Base-by-base conservation (phyloP, 2,797 vertebrate genomes). In the Brachyrhaphis roseni region DNA sequence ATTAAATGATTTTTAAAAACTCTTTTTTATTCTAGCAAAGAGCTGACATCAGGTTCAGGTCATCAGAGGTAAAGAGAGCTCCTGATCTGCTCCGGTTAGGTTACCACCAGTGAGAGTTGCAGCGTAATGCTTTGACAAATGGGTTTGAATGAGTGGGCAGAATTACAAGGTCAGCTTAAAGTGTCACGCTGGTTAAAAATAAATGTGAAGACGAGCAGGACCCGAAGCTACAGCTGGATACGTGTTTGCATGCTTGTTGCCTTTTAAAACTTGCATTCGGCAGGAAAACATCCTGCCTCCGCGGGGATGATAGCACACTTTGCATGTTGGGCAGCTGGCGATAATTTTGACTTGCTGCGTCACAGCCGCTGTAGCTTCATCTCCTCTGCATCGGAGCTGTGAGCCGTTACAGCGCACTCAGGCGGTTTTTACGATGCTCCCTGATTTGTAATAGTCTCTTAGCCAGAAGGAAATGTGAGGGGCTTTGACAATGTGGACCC, bases 381-480 rank as follows among this genome's bases (percentile, higher is more conserved):
- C 79, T 75, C 36, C 46, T 68, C 59, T 80, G n/a, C 76, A 76
- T 83, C 46, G 70, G 43, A 72, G 43, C 74, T 59, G 72, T 76
- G 43, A 8, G 81, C 81, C 78, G 34, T 78, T 84, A 26, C 55
- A 41, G 53, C 79, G 34, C 75, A 51, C 74, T 78, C 77, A 51
- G 76, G 80, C 11, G 26, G 31, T 36, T 57, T 78, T 26, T 68
- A 34, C 36, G 7, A 31, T 26, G 75, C 39, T 71, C 57, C 64
- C 47, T 72, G 76, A 70, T 74, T 74, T 41, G 87, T 88, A 90
- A 83, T 80, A 76, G 72, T 12, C 74, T 78, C 79, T 88, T 93
- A 93, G 78, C 87, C 83, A 90, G 93, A 89, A 93, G 92, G 94
- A 94, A 93, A 90, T 93, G 88, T 84, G 84, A 51, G 77, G 75